Conservation (phyloP, 2,888 invertebrate species). For the Ichneumoninae sp. region DNA sequence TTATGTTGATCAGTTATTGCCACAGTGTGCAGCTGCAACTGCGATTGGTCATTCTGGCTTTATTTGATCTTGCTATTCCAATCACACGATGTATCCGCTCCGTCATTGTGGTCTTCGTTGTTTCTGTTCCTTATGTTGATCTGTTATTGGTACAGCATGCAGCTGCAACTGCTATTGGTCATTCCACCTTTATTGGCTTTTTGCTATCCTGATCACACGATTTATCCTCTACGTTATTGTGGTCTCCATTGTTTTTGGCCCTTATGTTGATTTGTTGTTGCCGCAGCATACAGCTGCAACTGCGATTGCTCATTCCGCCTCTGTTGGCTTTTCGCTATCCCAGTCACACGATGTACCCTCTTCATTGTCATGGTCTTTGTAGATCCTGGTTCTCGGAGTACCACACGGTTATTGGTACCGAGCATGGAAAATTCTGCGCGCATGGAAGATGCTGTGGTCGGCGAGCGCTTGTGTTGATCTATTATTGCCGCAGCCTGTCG, state of each 20-base stretch:
- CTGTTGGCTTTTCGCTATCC: background rate
- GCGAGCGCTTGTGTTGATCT: background rate
- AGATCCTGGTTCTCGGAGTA: background rate
- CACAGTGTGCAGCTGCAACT: background rate
- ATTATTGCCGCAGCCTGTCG: background rate
- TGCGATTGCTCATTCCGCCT: background rate
- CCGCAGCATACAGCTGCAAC: too few species aligned
- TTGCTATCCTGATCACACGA: constrained; percentile 48
- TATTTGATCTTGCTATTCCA: background rate
- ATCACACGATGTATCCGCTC: background rate
- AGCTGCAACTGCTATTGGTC: constrained; percentile 24
- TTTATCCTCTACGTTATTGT: background rate
- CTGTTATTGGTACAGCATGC: constrained; percentile 10
- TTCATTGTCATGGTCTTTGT: background rate
- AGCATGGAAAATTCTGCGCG: too few species aligned
- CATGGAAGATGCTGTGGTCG: too few species aligned
- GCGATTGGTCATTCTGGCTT: background rate
- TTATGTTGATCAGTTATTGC: background rate
- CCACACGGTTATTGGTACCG: background rate
- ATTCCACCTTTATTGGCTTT: constrained; percentile 15
- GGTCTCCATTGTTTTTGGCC: background rate
- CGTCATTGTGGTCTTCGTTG: constrained; percentile 7
- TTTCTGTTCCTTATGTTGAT: constrained; percentile 1
- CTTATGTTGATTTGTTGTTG: too few species aligned
- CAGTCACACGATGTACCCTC: too few species aligned